Evolutionary conservation across 2,113 vertebrate genomes (phyloP), one percentile per base, ranked within the genome.

Genomic region (Neoarius graeffei): DNA sequence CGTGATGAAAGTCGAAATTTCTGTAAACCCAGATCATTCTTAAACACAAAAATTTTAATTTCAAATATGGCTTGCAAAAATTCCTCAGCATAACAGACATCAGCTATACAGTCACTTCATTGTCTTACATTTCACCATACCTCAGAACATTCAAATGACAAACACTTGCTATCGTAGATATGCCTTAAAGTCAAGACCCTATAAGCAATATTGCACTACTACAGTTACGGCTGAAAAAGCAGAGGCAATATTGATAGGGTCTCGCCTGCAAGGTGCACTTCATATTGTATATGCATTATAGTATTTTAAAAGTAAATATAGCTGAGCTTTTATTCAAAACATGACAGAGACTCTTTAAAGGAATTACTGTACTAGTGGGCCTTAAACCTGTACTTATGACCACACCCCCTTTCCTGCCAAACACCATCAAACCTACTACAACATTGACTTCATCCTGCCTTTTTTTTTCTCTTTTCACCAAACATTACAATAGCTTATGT

Each of bases 201-300:
- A 98, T 98, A 97, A 98, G 97, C 97, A 97, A 98, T 98, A 97
- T 97, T 98, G 97, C 97, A 98, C 97, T 98, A 97, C 97, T 97
- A 95, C 95, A 95, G 94, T 90, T 88, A 92, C 91, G 94, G 95
- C 91, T 83, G 91, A 93, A 96, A 95, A 97, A 98, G 97, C 97
- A 98, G 97, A 97, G 96, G 95, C 97, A 98, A 97, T 95, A 97
- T 96, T 96, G 97, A 98, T 97, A 98, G 97, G 96, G 97, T 96
- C 94, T 95, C 91, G 93, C 95, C 96, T 95, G 94, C 94, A 94
- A 96, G 96, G 96, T 89, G 69, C 88, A 76, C 23, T 79, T 35
- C 52, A 89, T 50, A 7, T 1, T 27, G 83, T 77, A 3, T 59
- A 57, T 52, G 50, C 54, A 35, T 50, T 69, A 56, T 9, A 84